Evolutionary conservation across 2,797 vertebrate species (phyloP).

Genomic region (Macropodus opercularis): DNA sequence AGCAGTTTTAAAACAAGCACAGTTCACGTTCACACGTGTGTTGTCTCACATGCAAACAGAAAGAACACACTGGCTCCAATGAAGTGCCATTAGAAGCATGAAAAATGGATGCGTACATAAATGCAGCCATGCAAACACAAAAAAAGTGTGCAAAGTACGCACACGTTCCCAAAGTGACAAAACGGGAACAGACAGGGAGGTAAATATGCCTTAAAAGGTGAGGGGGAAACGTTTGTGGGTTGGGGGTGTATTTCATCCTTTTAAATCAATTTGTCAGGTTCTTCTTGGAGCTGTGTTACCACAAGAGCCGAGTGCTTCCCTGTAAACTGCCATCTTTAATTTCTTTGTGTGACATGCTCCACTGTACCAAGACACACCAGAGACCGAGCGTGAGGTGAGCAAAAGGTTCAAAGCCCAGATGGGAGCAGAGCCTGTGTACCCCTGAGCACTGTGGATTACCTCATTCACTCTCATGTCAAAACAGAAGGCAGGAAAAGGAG

Average conservation of each 20-base stretch:
- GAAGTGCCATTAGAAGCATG: slow-evolving; percentile 68
- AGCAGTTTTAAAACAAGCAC: slow-evolving; percentile 52
- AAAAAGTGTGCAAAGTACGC: slow-evolving; percentile 24
- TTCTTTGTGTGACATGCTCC: slow-evolving; percentile 78
- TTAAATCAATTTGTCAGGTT: slow-evolving; percentile 81
- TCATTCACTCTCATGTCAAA: slow-evolving; percentile 76
- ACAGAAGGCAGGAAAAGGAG: slow-evolving; percentile 72
- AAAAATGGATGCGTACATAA: slow-evolving; percentile 72
- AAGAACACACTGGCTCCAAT: slow-evolving; percentile 60
- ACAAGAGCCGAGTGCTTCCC: slow-evolving; percentile 75
- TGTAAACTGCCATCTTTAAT: slow-evolving; percentile 84
- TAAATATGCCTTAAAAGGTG: slow-evolving; percentile 80
- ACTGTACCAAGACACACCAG: slow-evolving; percentile 67
- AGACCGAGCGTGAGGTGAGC: slow-evolving; percentile 74
- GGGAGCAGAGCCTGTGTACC: slow-evolving; percentile 71
- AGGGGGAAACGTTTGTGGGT: slow-evolving; percentile 64
- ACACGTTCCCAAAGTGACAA: slow-evolving; percentile 69
- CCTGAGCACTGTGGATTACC: slow-evolving; percentile 73
- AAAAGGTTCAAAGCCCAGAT: slow-evolving; percentile 80
- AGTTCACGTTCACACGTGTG: slow-evolving; percentile 28
- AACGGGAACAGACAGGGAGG: slow-evolving; percentile 65
- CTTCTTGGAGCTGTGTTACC: slow-evolving; percentile 61
- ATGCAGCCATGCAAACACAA: slow-evolving; percentile 54
- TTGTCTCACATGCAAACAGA: slow-evolving; percentile 61
- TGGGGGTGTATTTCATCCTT: slow-evolving; percentile 70